phyloP scores from a whole-genome alignment of 2,113 vertebrate genomes.

The Euleptes europaea region DNA sequence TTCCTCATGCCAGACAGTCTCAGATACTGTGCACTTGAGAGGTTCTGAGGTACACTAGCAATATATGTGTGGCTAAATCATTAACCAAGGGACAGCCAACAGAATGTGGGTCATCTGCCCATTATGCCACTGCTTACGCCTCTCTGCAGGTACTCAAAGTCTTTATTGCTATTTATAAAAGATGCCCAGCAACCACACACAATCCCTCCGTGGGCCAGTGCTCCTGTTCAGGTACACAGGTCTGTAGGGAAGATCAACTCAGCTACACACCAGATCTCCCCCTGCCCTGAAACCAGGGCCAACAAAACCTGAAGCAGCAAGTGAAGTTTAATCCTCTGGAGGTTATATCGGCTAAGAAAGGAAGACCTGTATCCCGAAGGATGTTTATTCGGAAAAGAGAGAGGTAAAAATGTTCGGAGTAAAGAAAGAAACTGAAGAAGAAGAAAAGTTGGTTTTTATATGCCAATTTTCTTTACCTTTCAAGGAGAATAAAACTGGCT shows the following conservation, averaged over 20 bases:
- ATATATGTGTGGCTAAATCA: too few relatives aligned
- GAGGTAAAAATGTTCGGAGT: too few relatives aligned
- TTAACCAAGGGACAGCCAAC: not conserved
- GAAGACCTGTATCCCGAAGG: not conserved
- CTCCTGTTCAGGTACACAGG: not conserved
- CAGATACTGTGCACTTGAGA: not conserved
- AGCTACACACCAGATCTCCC: not conserved
- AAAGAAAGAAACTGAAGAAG: not conserved
- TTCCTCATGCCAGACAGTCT: not conserved
- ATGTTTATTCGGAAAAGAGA: not conserved
- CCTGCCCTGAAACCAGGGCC: not conserved
- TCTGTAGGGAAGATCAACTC: fast-evolving
- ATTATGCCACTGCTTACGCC: conserved; percentile 58
- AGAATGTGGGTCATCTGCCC: conserved; percentile 63
- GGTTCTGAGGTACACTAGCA: not conserved
- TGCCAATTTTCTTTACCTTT: too few relatives aligned
- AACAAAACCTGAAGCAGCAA: not conserved
- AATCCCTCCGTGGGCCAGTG: not conserved
- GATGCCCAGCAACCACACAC: not conserved
- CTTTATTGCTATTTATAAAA: not conserved
- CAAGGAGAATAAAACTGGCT: too few relatives aligned
- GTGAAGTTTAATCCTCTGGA: conserved; percentile 20
- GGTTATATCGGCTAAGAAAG: not conserved
- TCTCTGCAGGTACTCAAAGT: fast-evolving
- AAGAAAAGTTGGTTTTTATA: too few relatives aligned